Base-by-base conservation (phyloP, 2,888 invertebrate species). In the Synergus laeviventris region DNA sequence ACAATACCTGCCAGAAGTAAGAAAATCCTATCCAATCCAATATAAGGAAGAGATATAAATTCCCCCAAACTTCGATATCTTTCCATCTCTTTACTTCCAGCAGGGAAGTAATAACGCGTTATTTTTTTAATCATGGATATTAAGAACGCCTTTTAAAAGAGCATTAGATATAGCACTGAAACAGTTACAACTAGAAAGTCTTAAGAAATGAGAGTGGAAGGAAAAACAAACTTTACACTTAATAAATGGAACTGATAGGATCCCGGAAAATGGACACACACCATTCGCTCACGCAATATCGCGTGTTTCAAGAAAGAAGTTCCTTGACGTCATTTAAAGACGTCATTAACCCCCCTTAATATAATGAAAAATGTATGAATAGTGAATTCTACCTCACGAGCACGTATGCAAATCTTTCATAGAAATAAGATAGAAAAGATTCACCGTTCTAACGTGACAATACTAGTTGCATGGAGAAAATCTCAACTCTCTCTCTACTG, bases 271-370 rank as follows among this genome's bases (percentile, higher is more conserved):
- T 59, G 79, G 79, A 86, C 83, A 76, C 86, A 84, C 86, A 83
- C 79, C 75, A 76, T 75, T 75, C 38, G 66, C 77, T 78, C 84
- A 87, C 86, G 87, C 87, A 83, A 87, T 77, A 81, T 87, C 83
- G 88, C 87, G 87, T 88, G 87, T 38, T 73, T 56, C 45, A 73
- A 56, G 74, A 70, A 74, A 80, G 79, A 70, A 70, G 31, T 70
- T 49, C 31, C 70, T 79, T 82, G 85, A 81, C 85, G 86, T 86
- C 85, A 84, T 70, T 66, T 73, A 75, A 18, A 74, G 74, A 74
- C 82, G 78, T 86, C 85, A 85, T 85, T 84, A 85, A 84, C 79
- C 79, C 56, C 56, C 49, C 45, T 45, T 70, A 9, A 24, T 21
- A 12, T 18, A 2, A 1, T 12, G 12, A 36, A 24, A 36, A 45